phyloP scores from a whole-genome alignment of 1,140 invertebrate genomes.

The Lepeophtheirus salmonis region DNA sequence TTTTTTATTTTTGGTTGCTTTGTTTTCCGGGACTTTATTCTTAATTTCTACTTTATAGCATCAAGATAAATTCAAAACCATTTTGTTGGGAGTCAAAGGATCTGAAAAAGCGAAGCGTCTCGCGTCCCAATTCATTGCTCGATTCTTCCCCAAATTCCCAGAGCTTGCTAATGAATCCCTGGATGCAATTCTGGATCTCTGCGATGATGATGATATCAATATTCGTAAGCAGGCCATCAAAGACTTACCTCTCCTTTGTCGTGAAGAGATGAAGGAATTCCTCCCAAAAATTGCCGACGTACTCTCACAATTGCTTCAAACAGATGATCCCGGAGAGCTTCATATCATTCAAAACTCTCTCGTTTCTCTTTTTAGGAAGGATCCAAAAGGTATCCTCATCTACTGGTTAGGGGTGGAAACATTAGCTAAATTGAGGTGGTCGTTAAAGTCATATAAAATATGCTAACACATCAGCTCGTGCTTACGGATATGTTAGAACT shows the following conservation, averaged over 20 bases:
- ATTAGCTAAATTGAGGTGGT: too few relatives aligned
- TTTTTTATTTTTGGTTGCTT: background rate
- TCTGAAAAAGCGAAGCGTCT: constrained; percentile 71
- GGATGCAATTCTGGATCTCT: constrained; percentile 77
- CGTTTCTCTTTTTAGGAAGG: constrained; percentile 40
- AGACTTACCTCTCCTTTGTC: constrained; percentile 67
- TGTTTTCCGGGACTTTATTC: background rate
- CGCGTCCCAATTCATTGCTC: constrained; percentile 80
- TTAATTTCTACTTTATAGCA: constrained; percentile 44
- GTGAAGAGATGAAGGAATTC: constrained; percentile 53
- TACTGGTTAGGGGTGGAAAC: too few relatives aligned
- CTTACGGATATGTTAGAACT: too few relatives aligned
- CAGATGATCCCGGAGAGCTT: constrained; percentile 59
- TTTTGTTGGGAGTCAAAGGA: constrained; percentile 63
- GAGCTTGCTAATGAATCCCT: constrained; percentile 59
- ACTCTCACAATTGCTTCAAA: constrained; percentile 65
- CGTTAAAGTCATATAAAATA: too few relatives aligned
- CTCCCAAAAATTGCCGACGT: constrained; percentile 75
- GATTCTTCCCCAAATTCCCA: constrained; percentile 85
- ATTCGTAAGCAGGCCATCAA: constrained; percentile 89
- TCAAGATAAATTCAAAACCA: constrained; percentile 65
- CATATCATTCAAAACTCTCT: constrained; percentile 52
- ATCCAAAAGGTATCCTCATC: constrained; percentile 36
- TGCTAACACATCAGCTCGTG: too few relatives aligned
- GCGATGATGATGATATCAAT: constrained; percentile 87